Evolutionary conservation across 2,888 invertebrate genomes (phyloP).

Genomic region (Scaptodrosophila latifasciaeformis): DNA sequence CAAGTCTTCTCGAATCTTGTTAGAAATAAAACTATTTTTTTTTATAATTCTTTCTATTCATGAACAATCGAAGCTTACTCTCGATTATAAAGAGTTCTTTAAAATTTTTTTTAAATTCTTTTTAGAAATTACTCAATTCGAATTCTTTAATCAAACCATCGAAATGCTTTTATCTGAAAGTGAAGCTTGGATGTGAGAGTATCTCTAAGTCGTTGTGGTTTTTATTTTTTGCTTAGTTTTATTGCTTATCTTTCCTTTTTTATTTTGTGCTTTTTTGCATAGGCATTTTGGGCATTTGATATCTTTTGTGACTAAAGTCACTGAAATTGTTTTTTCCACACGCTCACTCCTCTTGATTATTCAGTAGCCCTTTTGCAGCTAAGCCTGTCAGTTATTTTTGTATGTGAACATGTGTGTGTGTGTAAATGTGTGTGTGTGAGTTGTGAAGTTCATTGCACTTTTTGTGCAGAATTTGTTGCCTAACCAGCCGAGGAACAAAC

Average conservation of each 20-base stretch:
- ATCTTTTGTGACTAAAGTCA: conserved; percentile 53
- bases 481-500: conserved; percentile 64
- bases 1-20: too few species aligned
- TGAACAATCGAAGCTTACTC: too few species aligned
- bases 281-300: conserved; percentile 53
- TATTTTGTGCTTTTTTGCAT: conserved; percentile 13
- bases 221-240: too few species aligned
- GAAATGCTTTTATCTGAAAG: too few species aligned
- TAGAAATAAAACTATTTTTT: too few species aligned
- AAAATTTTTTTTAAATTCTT: background rate
- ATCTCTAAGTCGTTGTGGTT: too few species aligned
- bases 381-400: conserved; percentile 16
- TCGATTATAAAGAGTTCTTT: background rate
- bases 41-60: too few species aligned
- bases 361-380: conserved; percentile 19
- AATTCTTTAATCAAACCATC: too few species aligned
- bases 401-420: conserved; percentile 5
- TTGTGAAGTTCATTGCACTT: conserved; percentile 60
- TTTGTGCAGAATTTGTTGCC: conserved; percentile 66
- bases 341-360: conserved; percentile 18
- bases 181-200: too few species aligned
- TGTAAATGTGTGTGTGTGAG: conserved; percentile 25
- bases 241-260: too few species aligned
- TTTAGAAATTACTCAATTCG: too few species aligned
- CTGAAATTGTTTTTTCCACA: conserved; percentile 32